Conservation (phyloP, 2,888 invertebrate genomes). For the Clivina fossor region DNA sequence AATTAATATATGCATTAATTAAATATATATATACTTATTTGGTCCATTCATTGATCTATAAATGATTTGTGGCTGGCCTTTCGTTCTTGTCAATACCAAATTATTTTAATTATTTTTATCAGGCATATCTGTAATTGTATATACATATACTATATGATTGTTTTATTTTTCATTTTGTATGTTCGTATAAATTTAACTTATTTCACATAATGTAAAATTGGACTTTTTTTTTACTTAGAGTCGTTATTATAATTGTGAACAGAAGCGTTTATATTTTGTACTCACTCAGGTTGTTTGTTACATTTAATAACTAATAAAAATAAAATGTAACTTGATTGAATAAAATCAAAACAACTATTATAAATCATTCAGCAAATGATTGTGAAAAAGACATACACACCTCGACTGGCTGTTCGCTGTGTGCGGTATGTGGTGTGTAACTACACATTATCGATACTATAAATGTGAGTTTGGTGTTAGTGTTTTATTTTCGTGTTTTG, state of each 20-base stretch:
- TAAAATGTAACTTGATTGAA: slow-evolving; percentile 24
- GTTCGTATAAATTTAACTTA: slow-evolving; percentile 26
- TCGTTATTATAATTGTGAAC: slow-evolving; percentile 26
- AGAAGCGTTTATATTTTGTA: slow-evolving; percentile 32
- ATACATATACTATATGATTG: slow-evolving; percentile 26
- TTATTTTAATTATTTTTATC: slow-evolving; percentile 22
- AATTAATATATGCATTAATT: background rate
- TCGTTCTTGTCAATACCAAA: slow-evolving; percentile 27
- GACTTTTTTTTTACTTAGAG: slow-evolving; percentile 25
- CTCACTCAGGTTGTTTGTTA: slow-evolving; percentile 33
- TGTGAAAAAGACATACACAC: slow-evolving; percentile 8
- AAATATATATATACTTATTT: background rate
- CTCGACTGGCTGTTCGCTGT: slow-evolving; percentile 15
- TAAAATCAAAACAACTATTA: background rate
- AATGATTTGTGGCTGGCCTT: slow-evolving; percentile 17
- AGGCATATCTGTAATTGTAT: slow-evolving; percentile 22
- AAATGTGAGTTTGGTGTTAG: slow-evolving; percentile 20
- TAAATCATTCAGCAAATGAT: slow-evolving; percentile 20
- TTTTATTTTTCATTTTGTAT: slow-evolving; percentile 32
- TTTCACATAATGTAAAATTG: slow-evolving; percentile 24
- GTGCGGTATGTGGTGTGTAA: slow-evolving; percentile 15
- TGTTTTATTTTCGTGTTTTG: slow-evolving; percentile 4
- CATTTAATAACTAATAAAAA: slow-evolving; percentile 28
- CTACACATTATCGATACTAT: slow-evolving; percentile 14
- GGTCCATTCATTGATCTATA: background rate